A percentile compares a stretch with the other conserved stretches of the same genome.
Conservation (phyloP, 1,140 invertebrate species). For the Asobara japonica region DNA sequence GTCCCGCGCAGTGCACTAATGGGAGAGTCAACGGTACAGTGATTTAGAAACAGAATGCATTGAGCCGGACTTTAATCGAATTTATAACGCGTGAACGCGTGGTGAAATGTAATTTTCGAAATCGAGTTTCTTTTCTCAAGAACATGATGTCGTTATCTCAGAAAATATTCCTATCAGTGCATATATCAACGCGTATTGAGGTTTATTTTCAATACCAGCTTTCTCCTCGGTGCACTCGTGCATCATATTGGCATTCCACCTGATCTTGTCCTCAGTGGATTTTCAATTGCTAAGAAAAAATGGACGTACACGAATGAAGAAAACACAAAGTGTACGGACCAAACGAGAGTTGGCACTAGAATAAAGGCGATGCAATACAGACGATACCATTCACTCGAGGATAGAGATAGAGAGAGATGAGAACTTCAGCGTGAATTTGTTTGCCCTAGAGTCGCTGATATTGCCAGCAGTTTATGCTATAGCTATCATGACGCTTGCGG, state of each 20-base stretch:
- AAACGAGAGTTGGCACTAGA: neutral
- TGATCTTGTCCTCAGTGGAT: neutral
- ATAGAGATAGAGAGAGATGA: neutral
- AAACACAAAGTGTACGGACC: neutral
- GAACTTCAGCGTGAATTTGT: slow-evolving; percentile 20
- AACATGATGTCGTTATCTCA: too few species aligned
- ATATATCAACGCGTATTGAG: too few species aligned
- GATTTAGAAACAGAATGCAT: too few species aligned
- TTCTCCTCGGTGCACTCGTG: neutral
- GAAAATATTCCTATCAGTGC: too few species aligned
- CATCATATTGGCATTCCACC: neutral
- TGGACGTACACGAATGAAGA: neutral
- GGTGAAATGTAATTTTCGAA: too few species aligned
- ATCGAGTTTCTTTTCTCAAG: too few species aligned
- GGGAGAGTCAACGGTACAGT: too few species aligned
- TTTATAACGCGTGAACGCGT: too few species aligned
- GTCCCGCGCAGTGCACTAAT: too few species aligned
- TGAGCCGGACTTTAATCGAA: too few species aligned
- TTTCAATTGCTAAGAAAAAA: neutral
- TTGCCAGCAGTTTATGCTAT: slow-evolving; percentile 9
- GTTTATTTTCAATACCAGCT: too few species aligned
- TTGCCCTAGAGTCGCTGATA: slow-evolving; percentile 21
- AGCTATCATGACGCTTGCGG: slow-evolving; percentile 14
- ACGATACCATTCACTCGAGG: neutral
- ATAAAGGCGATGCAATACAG: neutral